Conservation (phyloP, 2,888 invertebrate species). For the Leptinotarsa tumamoca region DNA sequence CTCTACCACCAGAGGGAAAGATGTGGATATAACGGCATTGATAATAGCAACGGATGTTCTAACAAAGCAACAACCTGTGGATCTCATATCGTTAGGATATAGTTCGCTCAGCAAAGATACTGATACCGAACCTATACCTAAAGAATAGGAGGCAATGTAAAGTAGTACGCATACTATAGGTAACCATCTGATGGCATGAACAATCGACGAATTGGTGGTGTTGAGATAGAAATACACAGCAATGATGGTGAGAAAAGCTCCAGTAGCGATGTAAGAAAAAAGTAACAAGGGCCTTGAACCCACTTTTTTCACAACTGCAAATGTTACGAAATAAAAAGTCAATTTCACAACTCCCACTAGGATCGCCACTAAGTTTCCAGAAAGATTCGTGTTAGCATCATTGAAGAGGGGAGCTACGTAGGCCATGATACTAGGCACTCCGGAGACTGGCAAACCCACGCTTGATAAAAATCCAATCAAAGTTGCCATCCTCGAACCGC, state of each 20-base stretch:
- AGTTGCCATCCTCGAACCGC: background rate
- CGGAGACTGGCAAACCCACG: background rate
- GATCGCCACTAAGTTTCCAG: constrained; percentile 10
- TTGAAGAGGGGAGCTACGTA: constrained; percentile 26
- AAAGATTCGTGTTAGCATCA: constrained; percentile 7
- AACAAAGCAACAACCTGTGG: background rate
- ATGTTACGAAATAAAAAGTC: background rate
- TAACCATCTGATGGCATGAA: background rate
- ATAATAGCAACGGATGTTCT: background rate
- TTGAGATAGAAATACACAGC: background rate
- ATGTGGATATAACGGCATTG: background rate
- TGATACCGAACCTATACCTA: background rate
- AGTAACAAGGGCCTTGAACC: constrained; percentile 72
- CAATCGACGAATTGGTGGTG: background rate
- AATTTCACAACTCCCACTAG: background rate
- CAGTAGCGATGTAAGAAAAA: background rate
- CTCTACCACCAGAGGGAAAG: background rate
- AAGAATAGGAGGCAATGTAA: background rate
- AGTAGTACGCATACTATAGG: background rate
- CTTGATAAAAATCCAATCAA: background rate
- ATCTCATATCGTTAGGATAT: background rate
- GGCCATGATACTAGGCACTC: background rate
- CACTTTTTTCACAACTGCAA: background rate
- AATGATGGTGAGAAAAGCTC: background rate
- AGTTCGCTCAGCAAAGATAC: background rate